Evolutionary conservation across 2,113 vertebrate genomes (phyloP), one percentile per base, ranked within the genome.

Genomic region (Hiodon alosoides): DNA sequence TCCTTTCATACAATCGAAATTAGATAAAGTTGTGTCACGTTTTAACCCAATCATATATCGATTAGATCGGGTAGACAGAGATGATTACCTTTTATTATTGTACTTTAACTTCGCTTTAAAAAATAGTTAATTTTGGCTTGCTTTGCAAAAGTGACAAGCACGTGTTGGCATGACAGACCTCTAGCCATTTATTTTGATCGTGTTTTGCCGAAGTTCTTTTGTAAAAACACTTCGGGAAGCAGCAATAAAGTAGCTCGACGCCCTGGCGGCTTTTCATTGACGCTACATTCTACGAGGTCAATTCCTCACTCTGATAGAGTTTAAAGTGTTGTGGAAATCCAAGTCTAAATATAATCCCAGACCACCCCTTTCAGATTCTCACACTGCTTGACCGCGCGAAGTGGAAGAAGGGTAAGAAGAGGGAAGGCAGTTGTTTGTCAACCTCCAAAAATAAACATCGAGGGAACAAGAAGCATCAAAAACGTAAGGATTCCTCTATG

Each of bases 271-370:
- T 64, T 17, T 4, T 64, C 61, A 17, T 17, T 17, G 61, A 6
- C 4, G 61, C 7, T 64, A 17, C 11, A 17, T 64, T 17, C 16
- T 64, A 64, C 61, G 16, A 64, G n/a, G 61, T 64, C 61, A n/a
- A 64, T 11, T n/a, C 61, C 3, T 17, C 16, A 64, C n/a, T 17
- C 16, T 4, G n/a, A 2, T 17, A 64, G 61, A 5, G n/a, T 64
- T 64, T 4, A 17, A 11, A 16, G 61, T 64, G 61, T 64, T 64
- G 61, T 64, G 14, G 10, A 4, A 13, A 4, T 60, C 59, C 5
- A 4, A 64, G 61, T 17, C 61, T 64, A 64, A 64, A 64, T 64
- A 64, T 64, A 64, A 64, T 17, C 61, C n/a, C 59, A 17, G 61
- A 64, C 61, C 61, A 64, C 61, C 61, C 61, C 61, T 4, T 64